Conservation (phyloP, 2,113 vertebrate species). For the Brienomyrus brachyistius region DNA sequence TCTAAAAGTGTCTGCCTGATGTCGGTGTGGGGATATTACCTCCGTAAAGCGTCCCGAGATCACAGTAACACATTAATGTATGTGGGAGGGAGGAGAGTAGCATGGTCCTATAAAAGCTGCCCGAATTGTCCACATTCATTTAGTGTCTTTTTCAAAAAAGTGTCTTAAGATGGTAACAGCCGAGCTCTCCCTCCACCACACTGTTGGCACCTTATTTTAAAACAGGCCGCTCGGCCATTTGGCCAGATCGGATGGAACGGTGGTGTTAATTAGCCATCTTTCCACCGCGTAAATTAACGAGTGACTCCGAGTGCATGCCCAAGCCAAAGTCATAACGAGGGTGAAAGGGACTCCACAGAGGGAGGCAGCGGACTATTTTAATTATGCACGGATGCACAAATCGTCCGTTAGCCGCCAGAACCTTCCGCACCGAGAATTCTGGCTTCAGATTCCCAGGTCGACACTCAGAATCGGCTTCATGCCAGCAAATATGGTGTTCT, state of each 20-base stretch:
- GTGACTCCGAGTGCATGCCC: background rate
- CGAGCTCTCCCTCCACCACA: background rate
- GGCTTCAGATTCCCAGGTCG: background rate
- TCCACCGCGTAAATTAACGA: slow-evolving; percentile 1
- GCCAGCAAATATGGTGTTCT: background rate
- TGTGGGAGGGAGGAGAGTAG: background rate
- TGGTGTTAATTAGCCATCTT: slow-evolving; percentile 6
- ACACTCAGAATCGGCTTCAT: background rate
- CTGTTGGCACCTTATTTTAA: background rate
- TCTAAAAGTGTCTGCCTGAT: slow-evolving; percentile 10
- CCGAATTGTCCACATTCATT: background rate
- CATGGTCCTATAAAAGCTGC: background rate
- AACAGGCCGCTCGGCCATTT: background rate
- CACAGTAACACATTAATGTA: background rate
- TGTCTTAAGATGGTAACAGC: background rate
- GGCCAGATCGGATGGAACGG: background rate
- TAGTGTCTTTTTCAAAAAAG: background rate
- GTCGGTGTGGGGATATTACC: background rate
- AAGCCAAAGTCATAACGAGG: background rate
- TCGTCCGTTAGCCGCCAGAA: background rate
- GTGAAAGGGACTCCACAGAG: background rate
- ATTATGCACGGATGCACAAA: background rate
- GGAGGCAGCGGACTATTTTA: background rate
- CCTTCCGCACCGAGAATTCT: background rate
- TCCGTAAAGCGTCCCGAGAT: background rate